Evolutionary conservation across 2,797 vertebrate species (phyloP), one percentile per base, ranked within the genome.

Genomic region (Ispidina picta): DNA sequence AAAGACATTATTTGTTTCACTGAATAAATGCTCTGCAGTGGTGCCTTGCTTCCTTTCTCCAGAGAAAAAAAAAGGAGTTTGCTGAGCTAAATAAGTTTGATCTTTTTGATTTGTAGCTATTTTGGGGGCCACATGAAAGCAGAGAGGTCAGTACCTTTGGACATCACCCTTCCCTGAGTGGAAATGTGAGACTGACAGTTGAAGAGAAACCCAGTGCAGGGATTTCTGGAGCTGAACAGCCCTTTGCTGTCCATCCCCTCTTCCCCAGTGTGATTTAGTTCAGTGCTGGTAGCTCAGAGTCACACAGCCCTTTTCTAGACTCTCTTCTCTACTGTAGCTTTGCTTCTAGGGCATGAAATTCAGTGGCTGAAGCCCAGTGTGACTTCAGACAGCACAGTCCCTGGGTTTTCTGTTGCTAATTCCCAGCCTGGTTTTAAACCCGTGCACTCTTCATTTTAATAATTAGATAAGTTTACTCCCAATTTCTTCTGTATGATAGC

Each of bases 331-430:
- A 84, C 51, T n/a, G 18, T 33, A 70, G 64, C 15, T 68, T 95
- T 90, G 60, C 37, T 91, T 90, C 91, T 68, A 62, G 62, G 75
- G 33, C 70, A 25, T 72, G 41, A 81, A 72, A 78, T 89, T 39
- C 68, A 35, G 28, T 62, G 18, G 49, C 49, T 82, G 43, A 81
- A 88, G 46, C 37, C 60, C 0, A 0, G 41, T 46, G 22, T 17
- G n/a, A 71, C 58, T 84, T 84, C 8, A 80, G 37, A 71, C 1
- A 7, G 29, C 4, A 28, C 35, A 79, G 51, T 71, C 39, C 18
- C 48, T 55, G 28, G n/a, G 74, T 88, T 91, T 78, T 64, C 72
- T 63, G 39, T 62, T 86, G 74, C 31, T 46, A 37, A 12, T 62
- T 82, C 39, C 18, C 73, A 62, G 15, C 11, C 39, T 60, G 8